phyloP scores from a whole-genome alignment of 2,888 invertebrate genomes.

The Tigriopus californicus region DNA sequence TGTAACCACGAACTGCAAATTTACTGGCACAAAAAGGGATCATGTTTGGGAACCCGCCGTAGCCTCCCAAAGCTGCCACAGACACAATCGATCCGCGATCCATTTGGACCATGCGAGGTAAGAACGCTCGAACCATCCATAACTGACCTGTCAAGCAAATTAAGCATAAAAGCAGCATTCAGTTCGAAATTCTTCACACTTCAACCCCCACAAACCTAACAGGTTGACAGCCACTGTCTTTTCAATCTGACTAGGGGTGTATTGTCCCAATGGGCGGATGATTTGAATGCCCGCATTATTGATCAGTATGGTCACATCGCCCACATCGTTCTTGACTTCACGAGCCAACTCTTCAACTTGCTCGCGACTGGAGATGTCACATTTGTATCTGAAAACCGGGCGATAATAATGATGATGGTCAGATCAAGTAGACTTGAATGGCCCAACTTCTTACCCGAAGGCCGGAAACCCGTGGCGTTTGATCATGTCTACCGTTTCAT shows the following conservation, averaged over 20 bases:
- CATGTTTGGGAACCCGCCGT: constrained; percentile 10
- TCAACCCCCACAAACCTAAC: neutral
- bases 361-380: neutral
- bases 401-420: neutral
- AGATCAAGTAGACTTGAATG: too few relatives aligned
- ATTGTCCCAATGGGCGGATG: constrained; percentile 3
- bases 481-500: neutral
- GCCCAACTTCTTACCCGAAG: too few relatives aligned
- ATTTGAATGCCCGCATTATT: constrained; percentile 7
- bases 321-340: neutral
- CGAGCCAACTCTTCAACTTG: neutral
- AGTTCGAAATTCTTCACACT: neutral
- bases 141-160: neutral
- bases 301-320: constrained; percentile 6
- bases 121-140: constrained; percentile 5
- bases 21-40: constrained; percentile 8
- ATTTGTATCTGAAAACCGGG: neutral
- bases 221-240: neutral
- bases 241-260: constrained; percentile 3
- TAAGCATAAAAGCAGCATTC: neutral
- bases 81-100: neutral
- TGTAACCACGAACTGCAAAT: constrained; percentile 10
- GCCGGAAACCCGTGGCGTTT: neutral
- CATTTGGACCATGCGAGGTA: constrained; percentile 5
- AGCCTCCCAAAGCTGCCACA: constrained; percentile 1